Evolutionary conservation across 2,797 vertebrate species (phyloP).

Genomic region (Leptodactylus fallax): DNA sequence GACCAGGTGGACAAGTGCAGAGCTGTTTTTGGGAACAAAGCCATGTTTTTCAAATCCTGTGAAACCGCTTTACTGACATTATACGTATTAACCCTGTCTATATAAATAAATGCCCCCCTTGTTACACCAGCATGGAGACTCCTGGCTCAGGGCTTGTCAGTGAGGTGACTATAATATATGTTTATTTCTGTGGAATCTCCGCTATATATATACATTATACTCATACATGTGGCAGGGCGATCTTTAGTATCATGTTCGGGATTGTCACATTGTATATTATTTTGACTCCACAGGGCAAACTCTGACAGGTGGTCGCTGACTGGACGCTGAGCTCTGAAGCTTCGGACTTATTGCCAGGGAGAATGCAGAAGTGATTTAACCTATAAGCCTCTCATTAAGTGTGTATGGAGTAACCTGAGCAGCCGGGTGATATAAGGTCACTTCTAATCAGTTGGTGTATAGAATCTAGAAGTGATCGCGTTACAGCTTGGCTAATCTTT

Average conservation of each 20-base stretch:
- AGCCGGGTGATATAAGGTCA: conserved; percentile 29
- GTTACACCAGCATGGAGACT: too few species aligned
- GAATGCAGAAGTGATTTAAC: conserved; percentile 38
- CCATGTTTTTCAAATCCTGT: too few species aligned
- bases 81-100: too few species aligned
- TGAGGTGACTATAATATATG: neutral
- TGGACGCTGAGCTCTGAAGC: neutral
- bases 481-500: conserved; percentile 19
- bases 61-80: too few species aligned
- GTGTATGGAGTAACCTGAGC: conserved; percentile 9
- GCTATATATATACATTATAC: neutral
- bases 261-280: neutral
- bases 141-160: too few species aligned
- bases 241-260: neutral
- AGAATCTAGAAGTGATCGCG: too few species aligned
- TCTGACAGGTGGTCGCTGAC: neutral
- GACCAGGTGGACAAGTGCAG: too few species aligned
- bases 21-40: too few species aligned
- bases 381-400: conserved; percentile 36
- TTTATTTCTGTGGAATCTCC: neutral
- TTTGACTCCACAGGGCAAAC: neutral
- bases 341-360: neutral
- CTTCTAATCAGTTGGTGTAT: neutral
- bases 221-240: neutral
- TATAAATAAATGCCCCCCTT: too few species aligned